A percentile compares a stretch with the other conserved stretches of the same genome.
These are phyloP conservation scores for Pegea sp. DNA, from an alignment of 23 tunicate species.

Conservation along the genomic window DNA sequence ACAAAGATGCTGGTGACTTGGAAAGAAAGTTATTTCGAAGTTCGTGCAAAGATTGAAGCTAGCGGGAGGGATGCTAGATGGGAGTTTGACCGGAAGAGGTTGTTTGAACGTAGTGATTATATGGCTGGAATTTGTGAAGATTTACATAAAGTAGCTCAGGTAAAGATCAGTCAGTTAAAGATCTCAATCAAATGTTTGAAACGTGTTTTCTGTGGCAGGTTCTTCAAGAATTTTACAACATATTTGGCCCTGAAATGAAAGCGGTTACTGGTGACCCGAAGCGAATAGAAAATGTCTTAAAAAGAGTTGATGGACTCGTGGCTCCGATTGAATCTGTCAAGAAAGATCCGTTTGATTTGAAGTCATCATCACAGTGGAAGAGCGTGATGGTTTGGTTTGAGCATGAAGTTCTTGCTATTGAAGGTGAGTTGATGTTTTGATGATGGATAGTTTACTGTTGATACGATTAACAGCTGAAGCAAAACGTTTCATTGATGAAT, in stretches of 20 bases:
- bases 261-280: conserved; percentile 99
- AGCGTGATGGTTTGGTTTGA: conserved; percentile 85
- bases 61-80: conserved; percentile 94
- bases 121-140: conserved; percentile 92
- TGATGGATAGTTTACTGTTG: neutral
- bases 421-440: no score
- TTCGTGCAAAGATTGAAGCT: conserved; percentile 90
- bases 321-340: conserved; percentile 64
- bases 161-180: no score
- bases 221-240: conserved; percentile 88
- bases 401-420: conserved; percentile 80
- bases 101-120: conserved; percentile 78
- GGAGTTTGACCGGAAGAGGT: conserved; percentile 83
- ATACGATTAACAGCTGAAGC: conserved; percentile 90
- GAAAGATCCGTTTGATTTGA: conserved; percentile 76
- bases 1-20: conserved; percentile 42
- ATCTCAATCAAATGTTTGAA: neutral
- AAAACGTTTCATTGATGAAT: conserved; percentile 88
- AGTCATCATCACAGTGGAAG: conserved; percentile 42
- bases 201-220: conserved; percentile 16
- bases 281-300: conserved; percentile 80
- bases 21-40: conserved; percentile 74
- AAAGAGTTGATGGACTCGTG: conserved; percentile 83
- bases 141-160: conserved; percentile 74
- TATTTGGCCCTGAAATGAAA: conserved; percentile 92